Conservation (phyloP, 1,140 invertebrate species). For the Penaeus japonicus region DNA sequence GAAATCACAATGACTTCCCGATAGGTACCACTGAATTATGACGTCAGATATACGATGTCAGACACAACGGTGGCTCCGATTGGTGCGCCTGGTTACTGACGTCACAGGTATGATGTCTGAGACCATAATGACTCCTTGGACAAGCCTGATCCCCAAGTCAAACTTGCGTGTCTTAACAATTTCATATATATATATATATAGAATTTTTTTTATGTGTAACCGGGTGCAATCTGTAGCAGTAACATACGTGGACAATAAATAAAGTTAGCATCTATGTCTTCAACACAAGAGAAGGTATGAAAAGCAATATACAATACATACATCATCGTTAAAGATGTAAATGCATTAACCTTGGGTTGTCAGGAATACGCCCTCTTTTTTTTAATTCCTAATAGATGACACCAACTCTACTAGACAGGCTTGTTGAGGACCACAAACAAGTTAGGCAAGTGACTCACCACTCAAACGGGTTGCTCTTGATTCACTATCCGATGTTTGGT, state of each 20-base stretch:
- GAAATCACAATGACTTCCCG: neutral
- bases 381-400: constrained; percentile 32
- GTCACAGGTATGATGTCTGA: constrained; percentile 14
- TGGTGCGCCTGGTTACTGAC: neutral
- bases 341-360: constrained; percentile 46
- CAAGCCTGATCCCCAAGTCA: neutral
- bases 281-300: constrained; percentile 40
- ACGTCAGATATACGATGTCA: constrained; percentile 13
- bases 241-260: constrained; percentile 35
- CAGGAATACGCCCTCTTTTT: constrained; percentile 22
- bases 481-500: no score
- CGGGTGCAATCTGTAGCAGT: constrained; percentile 37
- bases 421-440: constrained; percentile 8
- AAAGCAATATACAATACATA: constrained; percentile 48
- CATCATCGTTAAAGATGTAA: constrained; percentile 37
- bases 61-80: constrained; percentile 26
- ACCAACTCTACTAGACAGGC: constrained; percentile 32
- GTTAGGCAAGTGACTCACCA: neutral
- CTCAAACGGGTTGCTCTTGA: no score
- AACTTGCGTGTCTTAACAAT: neutral
- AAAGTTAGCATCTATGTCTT: constrained; percentile 21
- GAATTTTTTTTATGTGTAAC: constrained; percentile 30
- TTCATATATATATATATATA: constrained; percentile 25
- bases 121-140: neutral
- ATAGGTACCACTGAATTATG: neutral